Evolutionary conservation across 2,888 invertebrate genomes (phyloP), one percentile per base, ranked within the genome.

Genomic region (Rutpela maculata): DNA sequence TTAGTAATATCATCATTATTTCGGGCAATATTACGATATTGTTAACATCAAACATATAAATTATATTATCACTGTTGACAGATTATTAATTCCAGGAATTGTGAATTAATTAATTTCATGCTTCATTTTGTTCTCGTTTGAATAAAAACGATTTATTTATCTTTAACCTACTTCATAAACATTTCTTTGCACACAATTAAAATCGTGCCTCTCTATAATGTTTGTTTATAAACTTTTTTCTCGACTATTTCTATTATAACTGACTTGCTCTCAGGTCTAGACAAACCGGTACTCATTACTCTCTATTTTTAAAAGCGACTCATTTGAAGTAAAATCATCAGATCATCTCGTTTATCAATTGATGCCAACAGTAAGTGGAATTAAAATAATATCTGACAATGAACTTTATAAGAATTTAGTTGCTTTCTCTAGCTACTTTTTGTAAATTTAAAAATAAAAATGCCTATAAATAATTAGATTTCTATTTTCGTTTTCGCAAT

Each of bases 151-250:
- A 50, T 50, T 50, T 50, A 50, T 50, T 50, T 50, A 50, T 50
- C 15, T 50, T n/a, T 50, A 50, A 50, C n/a, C 50, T 15, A 50
- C 3, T 50, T 50, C n/a, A 50, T 50, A 50, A 50, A 50, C n/a
- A n/a, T 50, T 50, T 50, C 50, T 50, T 50, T 50, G 50, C 12
- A 50, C 1, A 50, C 50, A 50, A 43, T 50, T 50, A 50, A 6
- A 50, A n/a, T 50, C n/a, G n/a, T n/a, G n/a, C 50, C 50, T 50
- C 50, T 50, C 12, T n/a, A 50, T 50, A n/a, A 50, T 50, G 50
- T 50, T 50, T 50, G 50, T 50, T 50, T 50, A 50, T 43, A n/a
- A n/a, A n/a, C n/a, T 50, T 50, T 50, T 50, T 50, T 50, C 50
- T 7, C 7, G 31, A n/a, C 50, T 50, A 50, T 12, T 50, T 50